These are phyloP conservation scores for Cirrhinus molitorella DNA, from an alignment of 2,797 vertebrate genomes.

Conservation along the genomic window DNA sequence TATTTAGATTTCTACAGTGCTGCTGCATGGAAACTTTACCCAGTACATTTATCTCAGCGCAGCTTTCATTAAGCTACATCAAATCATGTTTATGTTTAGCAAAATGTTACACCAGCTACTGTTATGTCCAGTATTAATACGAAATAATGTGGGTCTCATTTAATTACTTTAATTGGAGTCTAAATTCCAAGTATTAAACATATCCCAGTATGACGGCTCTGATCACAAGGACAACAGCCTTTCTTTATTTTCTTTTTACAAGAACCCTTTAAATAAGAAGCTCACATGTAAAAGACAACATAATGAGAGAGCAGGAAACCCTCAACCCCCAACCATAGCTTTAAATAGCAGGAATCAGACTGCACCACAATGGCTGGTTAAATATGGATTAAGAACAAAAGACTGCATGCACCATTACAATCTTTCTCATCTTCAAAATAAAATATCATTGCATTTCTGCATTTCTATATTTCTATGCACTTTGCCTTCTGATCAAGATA, in stretches of 20 bases:
- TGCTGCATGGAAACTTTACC: neutral
- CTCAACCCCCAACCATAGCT: constrained; percentile 40
- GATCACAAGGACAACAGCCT: neutral
- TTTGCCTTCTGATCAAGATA: constrained; percentile 2
- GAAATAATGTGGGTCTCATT: neutral
- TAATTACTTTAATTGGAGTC: neutral
- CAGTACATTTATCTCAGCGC: neutral
- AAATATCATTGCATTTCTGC: constrained; percentile 20
- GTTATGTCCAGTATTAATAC: neutral
- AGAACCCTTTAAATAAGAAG: constrained; percentile 63
- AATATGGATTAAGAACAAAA: constrained; percentile 14
- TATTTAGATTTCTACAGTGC: no score
- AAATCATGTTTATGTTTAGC: no score
- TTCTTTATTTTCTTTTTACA: constrained; percentile 63
- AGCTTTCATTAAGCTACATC: no score
- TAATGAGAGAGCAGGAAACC: constrained; percentile 42
- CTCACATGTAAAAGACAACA: constrained; percentile 52
- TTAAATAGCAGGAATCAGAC: constrained; percentile 34
- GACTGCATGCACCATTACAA: constrained; percentile 38
- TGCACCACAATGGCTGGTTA: constrained; percentile 34
- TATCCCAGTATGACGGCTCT: neutral
- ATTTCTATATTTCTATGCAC: constrained; percentile 23
- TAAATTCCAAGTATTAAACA: constrained; percentile 13
- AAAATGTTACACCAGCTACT: no score
- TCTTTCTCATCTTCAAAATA: constrained; percentile 4